These are phyloP conservation scores for Gadus chalcogrammus DNA, from an alignment of 2,113 vertebrate species.

Conservation along the genomic window DNA sequence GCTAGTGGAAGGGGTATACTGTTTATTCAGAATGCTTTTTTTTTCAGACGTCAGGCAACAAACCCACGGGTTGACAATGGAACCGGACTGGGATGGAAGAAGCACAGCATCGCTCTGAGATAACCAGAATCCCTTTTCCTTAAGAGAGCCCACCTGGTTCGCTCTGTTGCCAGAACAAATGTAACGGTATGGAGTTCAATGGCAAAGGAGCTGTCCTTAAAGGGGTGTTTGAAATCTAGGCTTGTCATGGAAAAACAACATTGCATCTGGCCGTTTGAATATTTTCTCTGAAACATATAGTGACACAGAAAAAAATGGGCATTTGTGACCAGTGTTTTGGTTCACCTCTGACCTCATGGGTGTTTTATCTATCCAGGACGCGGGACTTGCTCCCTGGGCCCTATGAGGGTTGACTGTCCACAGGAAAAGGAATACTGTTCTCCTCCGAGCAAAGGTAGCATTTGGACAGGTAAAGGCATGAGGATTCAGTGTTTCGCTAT, in stretches of 20 bases:
- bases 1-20: slow-evolving; percentile 51
- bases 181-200: neutral
- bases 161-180: neutral
- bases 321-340: neutral
- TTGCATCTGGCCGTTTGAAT: too few relatives aligned
- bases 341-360: too few relatives aligned
- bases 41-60: slow-evolving; percentile 50
- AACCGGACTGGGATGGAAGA: slow-evolving; percentile 54
- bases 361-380: too few relatives aligned
- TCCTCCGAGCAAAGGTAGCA: slow-evolving; percentile 83
- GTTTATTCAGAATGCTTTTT: slow-evolving; percentile 9
- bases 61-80: slow-evolving; percentile 48
- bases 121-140: slow-evolving; percentile 55
- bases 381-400: too few relatives aligned
- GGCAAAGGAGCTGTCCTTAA: neutral
- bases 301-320: neutral
- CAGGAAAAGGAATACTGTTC: slow-evolving; percentile 79
- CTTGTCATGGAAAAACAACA: too few relatives aligned
- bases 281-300: too few relatives aligned
- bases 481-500: slow-evolving; percentile 85
- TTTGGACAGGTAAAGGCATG: slow-evolving; percentile 94
- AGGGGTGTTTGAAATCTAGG: too few relatives aligned
- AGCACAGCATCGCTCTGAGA: slow-evolving; percentile 56
- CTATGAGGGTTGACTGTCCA: slow-evolving; percentile 6
- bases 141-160: slow-evolving; percentile 20